A percentile compares a stretch with the other conserved stretches of the same genome.
Conservation (phyloP, 2,113 vertebrate genomes). For the Neodon shergylaensis region DNA sequence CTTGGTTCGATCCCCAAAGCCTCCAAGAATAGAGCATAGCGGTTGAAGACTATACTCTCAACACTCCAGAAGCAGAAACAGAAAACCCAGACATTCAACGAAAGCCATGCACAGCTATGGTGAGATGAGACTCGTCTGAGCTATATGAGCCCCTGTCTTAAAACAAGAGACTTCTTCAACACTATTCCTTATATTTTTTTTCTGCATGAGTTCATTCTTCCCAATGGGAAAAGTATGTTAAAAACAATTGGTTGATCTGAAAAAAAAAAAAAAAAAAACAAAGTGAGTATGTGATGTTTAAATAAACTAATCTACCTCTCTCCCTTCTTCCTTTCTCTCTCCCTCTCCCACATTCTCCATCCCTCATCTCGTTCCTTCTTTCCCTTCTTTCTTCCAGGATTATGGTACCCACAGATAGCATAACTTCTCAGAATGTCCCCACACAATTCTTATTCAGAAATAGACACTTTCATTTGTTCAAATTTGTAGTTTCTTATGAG, state of each 20-base stretch:
- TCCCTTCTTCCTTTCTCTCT: background rate
- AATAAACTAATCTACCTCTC: background rate
- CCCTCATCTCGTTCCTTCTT: background rate
- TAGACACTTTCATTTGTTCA: background rate
- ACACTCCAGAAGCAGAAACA: background rate
- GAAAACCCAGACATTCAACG: background rate
- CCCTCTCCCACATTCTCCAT: background rate
- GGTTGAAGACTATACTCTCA: background rate
- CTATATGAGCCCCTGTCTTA: background rate
- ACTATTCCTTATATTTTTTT: background rate
- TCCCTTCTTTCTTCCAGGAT: background rate
- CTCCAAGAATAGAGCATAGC: background rate
- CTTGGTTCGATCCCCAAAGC: background rate
- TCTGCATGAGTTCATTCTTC: background rate
- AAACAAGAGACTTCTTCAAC: background rate
- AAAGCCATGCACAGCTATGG: no score
- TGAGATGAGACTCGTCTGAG: background rate
- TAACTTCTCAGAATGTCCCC: background rate
- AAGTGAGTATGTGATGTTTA: background rate
- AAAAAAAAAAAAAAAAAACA: background rate
- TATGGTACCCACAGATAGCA: background rate
- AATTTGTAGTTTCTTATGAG: background rate
- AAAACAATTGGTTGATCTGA: background rate
- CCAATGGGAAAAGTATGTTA: background rate
- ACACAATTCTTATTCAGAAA: background rate